Percentiles rank a stretch among this genome's conserved stretches.
Conservation (phyloP, 2,888 invertebrate species). For the Drosophila paucipuncta region DNA sequence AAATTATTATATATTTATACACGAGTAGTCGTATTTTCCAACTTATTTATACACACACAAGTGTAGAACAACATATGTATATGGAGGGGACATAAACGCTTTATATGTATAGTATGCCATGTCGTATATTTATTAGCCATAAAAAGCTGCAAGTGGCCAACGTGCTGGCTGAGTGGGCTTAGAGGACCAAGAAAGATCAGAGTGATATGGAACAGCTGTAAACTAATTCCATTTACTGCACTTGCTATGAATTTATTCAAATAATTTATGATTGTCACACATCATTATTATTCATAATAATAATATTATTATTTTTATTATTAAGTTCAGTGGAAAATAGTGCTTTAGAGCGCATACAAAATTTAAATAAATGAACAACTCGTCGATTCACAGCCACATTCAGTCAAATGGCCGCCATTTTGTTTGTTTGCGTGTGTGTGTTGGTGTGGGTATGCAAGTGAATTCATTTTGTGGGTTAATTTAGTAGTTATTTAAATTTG, state of each 20-base stretch:
- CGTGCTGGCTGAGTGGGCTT: neutral
- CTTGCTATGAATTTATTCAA: slow-evolving; percentile 37
- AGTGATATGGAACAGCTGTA: slow-evolving; percentile 3
- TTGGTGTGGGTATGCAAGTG: neutral
- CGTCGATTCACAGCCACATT: neutral
- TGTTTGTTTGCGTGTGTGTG: slow-evolving; percentile 17
- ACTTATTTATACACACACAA: neutral
- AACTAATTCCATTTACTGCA: slow-evolving; percentile 67
- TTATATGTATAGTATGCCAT: slow-evolving; percentile 30
- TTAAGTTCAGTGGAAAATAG: slow-evolving; percentile 31
- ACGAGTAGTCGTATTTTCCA: neutral
- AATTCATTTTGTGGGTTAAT: slow-evolving; percentile 10
- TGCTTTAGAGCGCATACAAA: slow-evolving; percentile 29
- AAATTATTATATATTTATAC: neutral
- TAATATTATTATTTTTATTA: slow-evolving; percentile 9
- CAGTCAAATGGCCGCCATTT: slow-evolving; percentile 40
- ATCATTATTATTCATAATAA: neutral
- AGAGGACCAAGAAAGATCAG: neutral
- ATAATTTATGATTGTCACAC: slow-evolving; percentile 14
- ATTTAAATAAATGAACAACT: slow-evolving; percentile 46
- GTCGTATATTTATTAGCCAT: slow-evolving; percentile 42
- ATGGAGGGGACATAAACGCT: slow-evolving; percentile 24
- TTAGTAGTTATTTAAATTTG: slow-evolving; percentile 17
- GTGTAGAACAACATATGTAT: neutral
- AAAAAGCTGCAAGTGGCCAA: slow-evolving; percentile 29